Percentiles rank a stretch among this genome's conserved stretches.
Evolutionary conservation across 2,797 vertebrate species (phyloP).

Genomic region (Myotis vivesi): DNA sequence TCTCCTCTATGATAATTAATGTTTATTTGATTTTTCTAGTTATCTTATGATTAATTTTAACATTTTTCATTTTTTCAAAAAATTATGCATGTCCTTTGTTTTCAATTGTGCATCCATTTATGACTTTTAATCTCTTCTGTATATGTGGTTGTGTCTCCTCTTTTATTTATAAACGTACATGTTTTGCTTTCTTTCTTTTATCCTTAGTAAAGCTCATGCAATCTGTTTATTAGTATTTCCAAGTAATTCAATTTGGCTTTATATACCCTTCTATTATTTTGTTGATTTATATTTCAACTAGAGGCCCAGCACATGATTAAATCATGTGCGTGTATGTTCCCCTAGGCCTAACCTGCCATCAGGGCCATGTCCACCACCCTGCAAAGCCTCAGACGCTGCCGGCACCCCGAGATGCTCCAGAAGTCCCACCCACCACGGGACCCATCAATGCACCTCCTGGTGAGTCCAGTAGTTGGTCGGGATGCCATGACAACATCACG

Average conservation of each 20-base stretch:
- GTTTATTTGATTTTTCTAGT: not conserved
- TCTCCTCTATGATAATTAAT: not conserved
- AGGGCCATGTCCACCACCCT: too few species aligned
- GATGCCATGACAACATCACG: too few species aligned
- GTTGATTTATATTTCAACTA: not conserved
- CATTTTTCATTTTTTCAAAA: not conserved
- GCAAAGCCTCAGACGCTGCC: too few species aligned
- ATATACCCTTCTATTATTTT: not conserved
- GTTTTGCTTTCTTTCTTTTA: not conserved
- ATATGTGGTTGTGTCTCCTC: not conserved
- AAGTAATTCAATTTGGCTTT: not conserved
- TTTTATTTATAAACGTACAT: not conserved
- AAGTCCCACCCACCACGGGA: too few species aligned
- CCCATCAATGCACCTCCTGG: too few species aligned
- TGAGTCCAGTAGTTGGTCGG: too few species aligned
- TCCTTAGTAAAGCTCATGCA: not conserved
- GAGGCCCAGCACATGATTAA: too few species aligned
- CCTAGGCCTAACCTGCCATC: too few species aligned
- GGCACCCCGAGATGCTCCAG: too few species aligned
- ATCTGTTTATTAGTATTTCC: not conserved
- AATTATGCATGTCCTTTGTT: not conserved
- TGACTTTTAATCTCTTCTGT: not conserved
- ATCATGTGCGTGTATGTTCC: too few species aligned
- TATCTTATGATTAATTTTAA: slow-evolving; percentile 19
- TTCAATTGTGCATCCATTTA: not conserved